A percentile compares a stretch with the other conserved stretches of the same genome.
Evolutionary conservation across 1,140 invertebrate species (phyloP).

Genomic region (Anastatus disparis): DNA sequence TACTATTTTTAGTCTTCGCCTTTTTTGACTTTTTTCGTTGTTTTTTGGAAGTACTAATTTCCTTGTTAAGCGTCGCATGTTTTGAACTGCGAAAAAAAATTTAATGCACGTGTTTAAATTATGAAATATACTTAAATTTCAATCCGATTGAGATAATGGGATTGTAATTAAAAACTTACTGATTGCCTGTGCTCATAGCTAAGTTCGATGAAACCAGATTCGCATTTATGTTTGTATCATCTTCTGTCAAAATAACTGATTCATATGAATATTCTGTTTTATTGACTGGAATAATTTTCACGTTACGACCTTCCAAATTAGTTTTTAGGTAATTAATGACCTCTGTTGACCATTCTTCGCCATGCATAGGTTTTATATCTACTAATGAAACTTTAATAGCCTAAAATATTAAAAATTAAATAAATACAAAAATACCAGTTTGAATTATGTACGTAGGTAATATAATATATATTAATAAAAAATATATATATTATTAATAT

Average conservation of each 20-base stretch:
- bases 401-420: slow-evolving; percentile 43
- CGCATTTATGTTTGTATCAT: slow-evolving; percentile 48
- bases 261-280: slow-evolving; percentile 40
- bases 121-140: background rate
- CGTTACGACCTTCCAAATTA: background rate
- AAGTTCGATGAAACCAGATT: slow-evolving; percentile 43
- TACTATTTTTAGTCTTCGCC: background rate
- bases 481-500: background rate
- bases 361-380: slow-evolving; percentile 47
- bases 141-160: too few relatives aligned
- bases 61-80: background rate
- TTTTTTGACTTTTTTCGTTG: background rate
- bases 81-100: background rate
- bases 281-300: slow-evolving; percentile 41
- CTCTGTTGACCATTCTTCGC: slow-evolving; percentile 46
- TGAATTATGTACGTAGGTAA: too few relatives aligned
- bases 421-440: too few relatives aligned
- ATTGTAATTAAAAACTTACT: slow-evolving; percentile 13
- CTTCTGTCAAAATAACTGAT: slow-evolving; percentile 43
- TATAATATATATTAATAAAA: background rate
- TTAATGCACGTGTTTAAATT: too few relatives aligned
- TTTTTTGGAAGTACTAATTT: slow-evolving; percentile 10
- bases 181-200: background rate
- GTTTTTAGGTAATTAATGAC: slow-evolving; percentile 34
- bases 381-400: slow-evolving; percentile 56